Conservation (phyloP, 2,113 vertebrate genomes). For the Actinemys pallida region DNA sequence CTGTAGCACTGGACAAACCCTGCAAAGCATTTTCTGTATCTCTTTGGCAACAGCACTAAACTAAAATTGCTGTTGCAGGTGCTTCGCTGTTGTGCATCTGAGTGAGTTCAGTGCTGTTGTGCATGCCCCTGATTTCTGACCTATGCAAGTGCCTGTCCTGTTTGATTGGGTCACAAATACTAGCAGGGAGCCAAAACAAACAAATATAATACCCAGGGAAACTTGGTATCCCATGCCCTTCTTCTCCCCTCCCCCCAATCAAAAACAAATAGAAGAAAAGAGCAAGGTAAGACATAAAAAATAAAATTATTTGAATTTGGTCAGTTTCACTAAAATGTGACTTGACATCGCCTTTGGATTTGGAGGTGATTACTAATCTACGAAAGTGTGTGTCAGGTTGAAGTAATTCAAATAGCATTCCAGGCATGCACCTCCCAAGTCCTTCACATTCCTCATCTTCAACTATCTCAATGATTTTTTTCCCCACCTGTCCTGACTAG, state of each 20-base stretch:
- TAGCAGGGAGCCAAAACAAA: neutral
- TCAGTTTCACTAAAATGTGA: neutral
- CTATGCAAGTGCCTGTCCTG: neutral
- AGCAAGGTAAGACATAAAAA: neutral
- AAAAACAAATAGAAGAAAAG: fast-evolving
- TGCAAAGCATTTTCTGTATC: neutral
- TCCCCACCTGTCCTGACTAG: neutral
- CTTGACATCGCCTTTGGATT: neutral
- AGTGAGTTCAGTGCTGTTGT: fast-evolving
- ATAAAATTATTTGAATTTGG: neutral
- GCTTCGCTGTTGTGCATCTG: neutral
- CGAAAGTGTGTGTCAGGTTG: neutral
- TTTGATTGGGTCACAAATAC: neutral
- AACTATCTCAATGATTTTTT: neutral
- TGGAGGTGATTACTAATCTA: neutral
- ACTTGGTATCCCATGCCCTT: neutral
- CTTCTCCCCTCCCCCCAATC: neutral
- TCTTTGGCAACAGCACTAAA: neutral
- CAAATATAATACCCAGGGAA: neutral
- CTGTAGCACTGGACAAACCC: neutral
- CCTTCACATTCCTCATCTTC: neutral
- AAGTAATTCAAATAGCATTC: neutral
- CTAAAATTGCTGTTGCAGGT: neutral
- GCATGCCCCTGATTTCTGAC: fast-evolving
- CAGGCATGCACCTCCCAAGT: neutral